A percentile compares a stretch with the other conserved stretches of the same genome.
These are phyloP conservation scores for Drosophila erecta DNA, from an alignment of 1,140 invertebrate genomes.

Conservation along the genomic window DNA sequence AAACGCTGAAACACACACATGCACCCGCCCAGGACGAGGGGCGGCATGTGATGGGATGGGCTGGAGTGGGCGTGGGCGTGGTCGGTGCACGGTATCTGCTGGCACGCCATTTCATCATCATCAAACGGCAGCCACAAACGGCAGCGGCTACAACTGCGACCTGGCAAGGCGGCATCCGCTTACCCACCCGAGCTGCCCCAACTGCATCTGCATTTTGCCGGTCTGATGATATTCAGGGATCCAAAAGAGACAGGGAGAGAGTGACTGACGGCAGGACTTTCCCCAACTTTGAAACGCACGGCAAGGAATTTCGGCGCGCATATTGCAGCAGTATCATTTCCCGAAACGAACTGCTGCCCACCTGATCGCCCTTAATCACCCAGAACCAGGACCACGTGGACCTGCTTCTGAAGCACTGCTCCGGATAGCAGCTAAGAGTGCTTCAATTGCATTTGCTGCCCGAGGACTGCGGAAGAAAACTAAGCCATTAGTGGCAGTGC, in stretches of 20 bases:
- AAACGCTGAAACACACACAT: constrained; percentile 2
- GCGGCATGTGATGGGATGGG: constrained; percentile 1
- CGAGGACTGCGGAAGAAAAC: too few species aligned
- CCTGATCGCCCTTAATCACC: constrained; percentile 36
- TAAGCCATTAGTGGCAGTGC: too few species aligned
- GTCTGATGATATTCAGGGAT: constrained; percentile 69
- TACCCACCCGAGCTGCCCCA: constrained; percentile 16
- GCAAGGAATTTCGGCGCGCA: constrained; percentile 51
- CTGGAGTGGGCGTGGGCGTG: constrained; percentile 19
- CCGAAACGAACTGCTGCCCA: constrained; percentile 2
- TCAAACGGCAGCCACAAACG: constrained; percentile 66
- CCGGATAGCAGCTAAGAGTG: background rate
- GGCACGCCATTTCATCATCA: constrained; percentile 81
- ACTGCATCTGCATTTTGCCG: constrained; percentile 48
- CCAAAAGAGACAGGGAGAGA: background rate
- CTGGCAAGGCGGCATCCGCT: constrained; percentile 43
- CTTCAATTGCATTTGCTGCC: background rate
- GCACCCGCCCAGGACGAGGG: background rate
- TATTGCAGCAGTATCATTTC: constrained; percentile 11
- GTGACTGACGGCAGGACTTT: constrained; percentile 9
- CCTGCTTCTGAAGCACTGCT: background rate
- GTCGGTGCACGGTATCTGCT: constrained; percentile 52
- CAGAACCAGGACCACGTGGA: constrained; percentile 2
- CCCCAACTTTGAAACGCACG: constrained; percentile 27
- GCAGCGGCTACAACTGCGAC: constrained; percentile 34